Evolutionary conservation across 2,797 vertebrate species (phyloP), one percentile per base, ranked within the genome.

Genomic region (Darevskia mixta): DNA sequence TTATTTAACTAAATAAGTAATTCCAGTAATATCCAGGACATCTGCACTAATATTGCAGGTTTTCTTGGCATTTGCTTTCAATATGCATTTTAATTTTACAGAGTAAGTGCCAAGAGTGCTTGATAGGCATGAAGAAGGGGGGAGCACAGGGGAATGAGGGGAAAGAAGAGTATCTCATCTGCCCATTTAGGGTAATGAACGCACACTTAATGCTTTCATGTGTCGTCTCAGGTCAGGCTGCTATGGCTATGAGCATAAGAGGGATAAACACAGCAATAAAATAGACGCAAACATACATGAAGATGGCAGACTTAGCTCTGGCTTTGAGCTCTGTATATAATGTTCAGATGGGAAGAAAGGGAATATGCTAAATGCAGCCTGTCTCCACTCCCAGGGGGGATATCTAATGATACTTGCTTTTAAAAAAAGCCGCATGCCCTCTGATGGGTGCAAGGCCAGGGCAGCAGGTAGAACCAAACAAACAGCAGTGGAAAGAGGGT

Each of bases 161-260:
- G 58, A 86, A 8, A 13, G 13, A 35, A 10, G 17, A 84, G n/a
- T n/a, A 38, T 66, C 84, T 76, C 82, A 89, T 41, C 5, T 88
- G 61, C 66, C 29, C 27, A 90, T 86, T 88, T 92, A 87, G n/a
- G 67, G 38, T 32, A 67, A 66, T 80, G 82, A n/a, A 13, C 5
- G 43, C 38, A 75, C 45, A 23, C 61, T 83, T 86, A 87, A 38
- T 38, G 23, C n/a, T 82, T 82, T 64, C 41, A 72, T 77, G 15
- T 32, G 87, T 89, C 71, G 64, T 84, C 58, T 89, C 41, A 4
- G 32, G 71, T 13, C 0, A 5, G 75, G 49, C 79, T 69, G n/a
- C 38, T 72, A 79, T 66, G 78, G 49, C 32, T 89, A 35, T 64
- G 83, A 83, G 38, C 73, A 83, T 17, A n/a, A n/a, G 20, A 49